Conservation (phyloP, 2,797 vertebrate genomes). For the Paratrypauchen microcephalus region DNA sequence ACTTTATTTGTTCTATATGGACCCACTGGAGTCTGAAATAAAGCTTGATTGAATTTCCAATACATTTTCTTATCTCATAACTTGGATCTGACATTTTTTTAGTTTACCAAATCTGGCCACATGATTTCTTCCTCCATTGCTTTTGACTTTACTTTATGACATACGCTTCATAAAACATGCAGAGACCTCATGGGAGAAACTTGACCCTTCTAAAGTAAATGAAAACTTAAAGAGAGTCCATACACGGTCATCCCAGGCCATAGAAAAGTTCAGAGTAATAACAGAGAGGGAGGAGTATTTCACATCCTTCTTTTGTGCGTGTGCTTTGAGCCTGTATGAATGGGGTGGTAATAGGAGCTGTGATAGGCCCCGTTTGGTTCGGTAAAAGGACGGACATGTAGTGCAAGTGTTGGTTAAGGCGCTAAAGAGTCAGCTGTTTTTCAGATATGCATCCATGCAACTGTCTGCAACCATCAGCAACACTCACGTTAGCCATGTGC, state of each 20-base stretch:
- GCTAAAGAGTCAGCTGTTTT: constrained; percentile 9
- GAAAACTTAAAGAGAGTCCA: background rate
- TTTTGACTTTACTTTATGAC: background rate
- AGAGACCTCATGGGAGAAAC: constrained; percentile 7
- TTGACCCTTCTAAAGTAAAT: background rate
- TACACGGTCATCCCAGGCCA: background rate
- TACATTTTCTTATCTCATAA: background rate
- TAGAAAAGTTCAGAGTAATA: constrained; percentile 5
- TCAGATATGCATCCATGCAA: background rate
- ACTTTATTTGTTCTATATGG: no score
- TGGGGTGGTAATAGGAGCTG: constrained; percentile 43
- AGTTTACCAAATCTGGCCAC: no score
- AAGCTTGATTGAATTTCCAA: no score
- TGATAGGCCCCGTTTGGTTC: background rate
- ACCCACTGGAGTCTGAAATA: no score
- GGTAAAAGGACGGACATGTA: constrained; percentile 21
- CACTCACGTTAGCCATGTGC: background rate
- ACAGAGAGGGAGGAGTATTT: constrained; percentile 7
- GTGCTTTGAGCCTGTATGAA: constrained; percentile 35
- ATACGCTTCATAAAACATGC: background rate
- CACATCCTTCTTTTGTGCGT: constrained; percentile 23
- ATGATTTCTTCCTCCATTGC: background rate
- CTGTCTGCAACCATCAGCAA: background rate
- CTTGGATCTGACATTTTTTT: background rate
- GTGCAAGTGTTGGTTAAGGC: constrained; percentile 25